Percentiles rank a stretch among this genome's conserved stretches.
These are phyloP conservation scores for Acronicta aceris DNA, from an alignment of 2,888 invertebrate genomes.

Conservation along the genomic window DNA sequence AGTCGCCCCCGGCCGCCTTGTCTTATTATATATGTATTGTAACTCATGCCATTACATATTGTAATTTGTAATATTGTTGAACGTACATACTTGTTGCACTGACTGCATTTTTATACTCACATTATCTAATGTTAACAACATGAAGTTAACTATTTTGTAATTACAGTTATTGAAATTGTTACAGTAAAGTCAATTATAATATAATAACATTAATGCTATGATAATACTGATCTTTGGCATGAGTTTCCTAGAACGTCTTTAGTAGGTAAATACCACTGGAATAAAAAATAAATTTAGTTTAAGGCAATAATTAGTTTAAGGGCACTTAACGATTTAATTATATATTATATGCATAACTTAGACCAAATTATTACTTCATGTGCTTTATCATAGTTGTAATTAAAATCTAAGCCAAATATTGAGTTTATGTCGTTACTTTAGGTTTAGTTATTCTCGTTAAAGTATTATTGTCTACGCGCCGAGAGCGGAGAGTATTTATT, in stretches of 20 bases:
- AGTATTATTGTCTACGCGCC: constrained; percentile 83
- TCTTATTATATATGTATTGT: constrained; percentile 42
- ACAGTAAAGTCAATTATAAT: constrained; percentile 50
- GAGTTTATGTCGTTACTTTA: constrained; percentile 84
- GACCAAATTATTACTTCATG: constrained; percentile 88
- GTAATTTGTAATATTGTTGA: constrained; percentile 43
- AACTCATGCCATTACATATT: constrained; percentile 64
- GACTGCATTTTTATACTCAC: constrained; percentile 57
- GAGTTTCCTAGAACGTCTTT: constrained; percentile 60
- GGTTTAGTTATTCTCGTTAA: constrained; percentile 82
- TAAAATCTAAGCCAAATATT: constrained; percentile 89
- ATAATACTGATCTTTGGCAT: constrained; percentile 56
- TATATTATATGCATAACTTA: constrained; percentile 85
- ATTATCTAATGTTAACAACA: constrained; percentile 53
- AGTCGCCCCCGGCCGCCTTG: constrained; percentile 16
- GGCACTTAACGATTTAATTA: constrained; percentile 82
- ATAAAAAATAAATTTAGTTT: constrained; percentile 77
- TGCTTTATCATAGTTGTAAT: constrained; percentile 88
- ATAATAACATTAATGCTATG: constrained; percentile 38
- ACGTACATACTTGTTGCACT: constrained; percentile 45
- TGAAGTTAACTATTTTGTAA: constrained; percentile 48
- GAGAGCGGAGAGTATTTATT: constrained; percentile 85
- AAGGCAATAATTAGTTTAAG: constrained; percentile 87
- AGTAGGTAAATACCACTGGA: constrained; percentile 75
- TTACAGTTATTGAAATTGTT: constrained; percentile 47